Evolutionary conservation across 2,888 invertebrate genomes (phyloP).

Genomic region (Meiosimyza platycephala): DNA sequence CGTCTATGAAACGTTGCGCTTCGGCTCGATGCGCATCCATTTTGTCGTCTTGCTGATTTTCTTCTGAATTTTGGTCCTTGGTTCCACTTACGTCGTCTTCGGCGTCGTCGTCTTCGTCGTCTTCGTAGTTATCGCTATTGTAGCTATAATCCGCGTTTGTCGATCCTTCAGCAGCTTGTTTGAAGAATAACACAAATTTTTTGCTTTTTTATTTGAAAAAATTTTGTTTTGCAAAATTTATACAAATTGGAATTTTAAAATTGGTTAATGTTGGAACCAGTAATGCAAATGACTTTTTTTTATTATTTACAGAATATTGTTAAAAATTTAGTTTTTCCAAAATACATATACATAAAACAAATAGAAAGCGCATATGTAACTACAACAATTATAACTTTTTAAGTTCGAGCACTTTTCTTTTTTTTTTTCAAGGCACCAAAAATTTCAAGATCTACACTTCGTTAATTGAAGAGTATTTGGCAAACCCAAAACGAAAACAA

Average conservation of each 20-base stretch:
- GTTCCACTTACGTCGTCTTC: slow-evolving; percentile 4
- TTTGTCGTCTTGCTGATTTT: slow-evolving; percentile 20
- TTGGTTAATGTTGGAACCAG: slow-evolving; percentile 25
- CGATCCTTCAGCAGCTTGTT: slow-evolving; percentile 50
- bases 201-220: slow-evolving; percentile 43
- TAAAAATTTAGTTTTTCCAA: slow-evolving; percentile 25
- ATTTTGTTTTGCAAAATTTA: slow-evolving; percentile 33
- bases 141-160: slow-evolving; percentile 16
- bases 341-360: neutral
- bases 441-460: too few relatives aligned
- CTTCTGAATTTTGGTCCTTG: slow-evolving; percentile 14
- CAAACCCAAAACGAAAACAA: too few relatives aligned
- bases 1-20: slow-evolving; percentile 75
- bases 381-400: too few relatives aligned
- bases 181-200: slow-evolving; percentile 51
- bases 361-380: slow-evolving; percentile 8
- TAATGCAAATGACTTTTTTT: slow-evolving; percentile 33
- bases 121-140: slow-evolving; percentile 15
- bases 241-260: slow-evolving; percentile 30
- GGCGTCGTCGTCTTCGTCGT: neutral
- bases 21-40: slow-evolving; percentile 81
- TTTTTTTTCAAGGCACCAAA: too few relatives aligned
- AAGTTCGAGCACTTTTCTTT: too few relatives aligned
- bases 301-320: slow-evolving; percentile 21
- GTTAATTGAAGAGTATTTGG: too few relatives aligned